phyloP scores from a whole-genome alignment of 1,140 invertebrate species.

The Euwallacea fornicatus region DNA sequence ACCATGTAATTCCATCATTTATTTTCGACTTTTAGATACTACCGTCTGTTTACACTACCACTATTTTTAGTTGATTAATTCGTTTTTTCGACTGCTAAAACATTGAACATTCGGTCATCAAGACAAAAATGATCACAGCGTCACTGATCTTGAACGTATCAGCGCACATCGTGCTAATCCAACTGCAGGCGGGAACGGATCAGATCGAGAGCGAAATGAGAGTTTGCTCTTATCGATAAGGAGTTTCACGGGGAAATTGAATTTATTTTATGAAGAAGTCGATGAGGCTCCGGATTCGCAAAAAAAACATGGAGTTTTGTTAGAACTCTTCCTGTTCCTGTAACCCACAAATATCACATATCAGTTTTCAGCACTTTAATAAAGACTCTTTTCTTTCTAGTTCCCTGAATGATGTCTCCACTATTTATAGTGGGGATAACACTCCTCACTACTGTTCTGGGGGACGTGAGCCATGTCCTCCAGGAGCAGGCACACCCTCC shows the following conservation, averaged over 20 bases:
- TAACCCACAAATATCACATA: too few species aligned
- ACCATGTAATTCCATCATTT: constrained; percentile 8
- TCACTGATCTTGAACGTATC: too few species aligned
- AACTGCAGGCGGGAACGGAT: too few species aligned
- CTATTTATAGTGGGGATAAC: constrained; percentile 48
- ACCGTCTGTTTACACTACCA: background rate
- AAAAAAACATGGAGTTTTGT: too few species aligned
- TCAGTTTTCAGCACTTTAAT: background rate
- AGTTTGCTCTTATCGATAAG: too few species aligned
- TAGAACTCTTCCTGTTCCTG: too few species aligned
- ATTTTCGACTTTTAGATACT: background rate
- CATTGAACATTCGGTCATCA: background rate
- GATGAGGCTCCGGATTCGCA: too few species aligned
- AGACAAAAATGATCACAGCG: background rate
- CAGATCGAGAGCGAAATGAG: too few species aligned
- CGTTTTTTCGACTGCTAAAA: background rate
- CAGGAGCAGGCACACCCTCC: constrained; percentile 39
- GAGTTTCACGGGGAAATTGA: too few species aligned
- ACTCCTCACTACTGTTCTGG: constrained; percentile 40
- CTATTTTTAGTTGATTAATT: background rate
- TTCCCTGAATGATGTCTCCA: constrained; percentile 42
- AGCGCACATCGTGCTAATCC: too few species aligned
- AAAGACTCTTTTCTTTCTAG: background rate
- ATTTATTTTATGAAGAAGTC: too few species aligned
- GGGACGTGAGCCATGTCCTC: constrained; percentile 43